Evolutionary conservation across 2,113 vertebrate species (phyloP), one percentile per base, ranked within the genome.

Genomic region (Herpetotheres cachinnans): DNA sequence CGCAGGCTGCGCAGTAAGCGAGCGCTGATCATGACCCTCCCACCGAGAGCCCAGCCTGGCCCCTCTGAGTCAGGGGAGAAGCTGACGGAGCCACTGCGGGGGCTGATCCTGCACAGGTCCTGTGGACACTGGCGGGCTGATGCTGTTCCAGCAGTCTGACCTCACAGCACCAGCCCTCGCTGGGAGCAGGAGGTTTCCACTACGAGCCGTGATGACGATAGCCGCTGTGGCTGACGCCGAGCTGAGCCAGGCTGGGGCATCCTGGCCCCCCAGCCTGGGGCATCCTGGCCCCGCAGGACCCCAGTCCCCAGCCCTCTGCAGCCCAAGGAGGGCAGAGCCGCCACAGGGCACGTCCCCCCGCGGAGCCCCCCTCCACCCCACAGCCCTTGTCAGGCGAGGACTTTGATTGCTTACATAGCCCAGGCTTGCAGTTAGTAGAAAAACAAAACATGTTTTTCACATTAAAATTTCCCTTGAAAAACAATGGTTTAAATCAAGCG

Each of bases 381-480:
- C 65, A 80, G 82, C 67, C 59, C n/a, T n/a, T 30, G 1, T 55
- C 71, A 71, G n/a, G 16, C 4, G 20, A 87, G 70, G n/a, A 89
- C 69, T 69, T 32, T 44, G 56, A 67, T 30, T 26, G 69, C 86
- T 82, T 47, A 13, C 92, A 82, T 20, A 67, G 95, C 69, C 65
- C 76, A n/a, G 63, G 55, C 94, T 86, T 62, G 82, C 82, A 61
- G 83, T 32, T 36, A 42, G 93, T 16, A 82, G 83, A 76, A 89
- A 95, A 73, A 86, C 76, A 67, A 67, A 93, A 91, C 97, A 97
- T 93, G 65, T 97, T 97, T 96, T 97, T 96, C 83, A 12, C 80
- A 97, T 97, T 97, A 97, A 92, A 89, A 90, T 82, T 82, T 92
- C 94, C 69, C 90, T 93, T 95, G 92, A 89, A 95, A 89, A 97